Percentiles rank a stretch among this genome's conserved stretches.
Conservation (phyloP, 2,113 vertebrate genomes). For the Saguinus imperator region DNA sequence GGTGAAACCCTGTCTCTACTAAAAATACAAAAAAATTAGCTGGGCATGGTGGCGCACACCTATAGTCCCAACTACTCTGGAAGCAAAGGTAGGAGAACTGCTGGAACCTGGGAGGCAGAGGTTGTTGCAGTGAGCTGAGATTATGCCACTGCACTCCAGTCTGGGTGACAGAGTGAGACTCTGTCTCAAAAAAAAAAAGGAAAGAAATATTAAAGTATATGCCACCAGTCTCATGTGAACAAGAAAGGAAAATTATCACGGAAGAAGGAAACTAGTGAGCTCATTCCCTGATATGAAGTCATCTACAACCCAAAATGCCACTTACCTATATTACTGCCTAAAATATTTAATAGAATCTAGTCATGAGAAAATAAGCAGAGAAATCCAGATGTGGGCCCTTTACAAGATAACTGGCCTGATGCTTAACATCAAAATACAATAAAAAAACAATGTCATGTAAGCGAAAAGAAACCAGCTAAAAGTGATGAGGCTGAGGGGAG, state of each 20-base stretch:
- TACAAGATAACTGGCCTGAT: not conserved
- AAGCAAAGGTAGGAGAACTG: too few relatives aligned
- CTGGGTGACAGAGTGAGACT: too few relatives aligned
- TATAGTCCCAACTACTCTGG: too few relatives aligned
- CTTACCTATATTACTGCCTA: rapidly evolving
- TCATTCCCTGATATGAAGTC: rapidly evolving
- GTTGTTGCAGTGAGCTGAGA: too few relatives aligned
- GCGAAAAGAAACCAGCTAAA: not conserved
- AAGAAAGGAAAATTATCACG: not conserved
- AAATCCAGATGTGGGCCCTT: not conserved
- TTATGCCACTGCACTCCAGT: too few relatives aligned
- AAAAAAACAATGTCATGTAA: not conserved
- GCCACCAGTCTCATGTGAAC: not conserved
- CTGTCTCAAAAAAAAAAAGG: too few relatives aligned
- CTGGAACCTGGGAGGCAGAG: too few relatives aligned
- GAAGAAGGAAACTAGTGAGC: rapidly evolving
- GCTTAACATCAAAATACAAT: not conserved
- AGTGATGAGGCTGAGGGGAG: not conserved
- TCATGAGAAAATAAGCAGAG: not conserved
- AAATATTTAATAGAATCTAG: not conserved
- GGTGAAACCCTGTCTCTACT: too few relatives aligned
- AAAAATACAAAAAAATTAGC: too few relatives aligned
- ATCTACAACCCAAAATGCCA: too few relatives aligned
- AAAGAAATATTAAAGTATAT: not conserved
- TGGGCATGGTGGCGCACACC: rapidly evolving